Conservation (phyloP, 2,888 invertebrate genomes). For the Candidula unifasciata region DNA sequence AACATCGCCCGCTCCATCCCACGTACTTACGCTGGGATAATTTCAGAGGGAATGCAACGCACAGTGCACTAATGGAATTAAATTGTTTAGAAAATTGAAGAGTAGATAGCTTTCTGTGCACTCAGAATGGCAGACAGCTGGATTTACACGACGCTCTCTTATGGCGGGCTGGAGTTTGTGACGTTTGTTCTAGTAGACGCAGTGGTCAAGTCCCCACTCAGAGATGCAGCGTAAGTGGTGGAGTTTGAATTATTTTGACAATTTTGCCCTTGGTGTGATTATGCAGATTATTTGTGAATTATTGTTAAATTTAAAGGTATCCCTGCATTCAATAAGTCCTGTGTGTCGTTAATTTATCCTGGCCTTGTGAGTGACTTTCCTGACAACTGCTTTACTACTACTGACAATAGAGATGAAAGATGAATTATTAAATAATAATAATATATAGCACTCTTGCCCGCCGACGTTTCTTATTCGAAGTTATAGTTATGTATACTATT, state of each 20-base stretch:
- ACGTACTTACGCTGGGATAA: not conserved
- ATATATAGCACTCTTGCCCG: too few relatives aligned
- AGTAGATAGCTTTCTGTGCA: not conserved
- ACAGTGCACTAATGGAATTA: not conserved
- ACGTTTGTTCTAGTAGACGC: conserved; percentile 69
- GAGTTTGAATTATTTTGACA: too few relatives aligned
- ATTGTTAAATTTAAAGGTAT: not conserved
- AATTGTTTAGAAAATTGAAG: not conserved
- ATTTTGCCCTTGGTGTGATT: not conserved
- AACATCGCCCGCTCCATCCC: conserved; percentile 1
- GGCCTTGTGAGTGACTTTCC: too few relatives aligned
- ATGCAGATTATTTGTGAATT: not conserved
- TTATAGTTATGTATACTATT: too few relatives aligned
- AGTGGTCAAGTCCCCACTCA: conserved; percentile 65
- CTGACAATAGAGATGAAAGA: too few relatives aligned
- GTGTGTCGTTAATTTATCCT: too few relatives aligned
- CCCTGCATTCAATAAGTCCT: not conserved
- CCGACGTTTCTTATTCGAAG: too few relatives aligned
- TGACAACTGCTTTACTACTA: too few relatives aligned
- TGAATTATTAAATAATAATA: too few relatives aligned
- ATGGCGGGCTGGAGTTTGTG: conserved; percentile 63
- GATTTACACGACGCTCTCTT: conserved; percentile 56
- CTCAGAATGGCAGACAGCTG: conserved; percentile 32
- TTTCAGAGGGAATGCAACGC: not conserved
- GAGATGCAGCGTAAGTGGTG: conserved; percentile 65